Evolutionary conservation across 2,113 vertebrate species (phyloP).

Genomic region (Gnathonemus longibarbis): DNA sequence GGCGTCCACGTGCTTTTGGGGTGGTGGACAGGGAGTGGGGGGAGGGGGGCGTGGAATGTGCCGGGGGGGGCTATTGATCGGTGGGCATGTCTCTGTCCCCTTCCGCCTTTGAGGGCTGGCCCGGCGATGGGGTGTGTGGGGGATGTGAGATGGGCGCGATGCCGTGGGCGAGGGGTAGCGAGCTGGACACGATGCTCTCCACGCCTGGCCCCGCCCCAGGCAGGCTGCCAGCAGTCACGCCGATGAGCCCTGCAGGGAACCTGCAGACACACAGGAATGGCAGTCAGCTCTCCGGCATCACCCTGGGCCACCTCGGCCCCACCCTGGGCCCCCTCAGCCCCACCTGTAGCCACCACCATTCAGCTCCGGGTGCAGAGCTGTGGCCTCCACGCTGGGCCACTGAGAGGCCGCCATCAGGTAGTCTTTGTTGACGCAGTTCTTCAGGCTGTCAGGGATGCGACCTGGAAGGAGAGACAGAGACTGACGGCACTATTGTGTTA

Average conservation of each 20-base stretch:
- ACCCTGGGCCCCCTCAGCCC: not conserved
- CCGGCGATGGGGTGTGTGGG: constrained; percentile 75
- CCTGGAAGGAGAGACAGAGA: constrained; percentile 47
- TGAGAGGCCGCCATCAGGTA: constrained; percentile 84
- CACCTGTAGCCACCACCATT: constrained; percentile 82
- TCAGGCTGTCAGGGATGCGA: constrained; percentile 82
- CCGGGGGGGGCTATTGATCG: constrained; percentile 73
- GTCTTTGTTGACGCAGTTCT: constrained; percentile 93
- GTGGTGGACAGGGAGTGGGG: constrained; percentile 30
- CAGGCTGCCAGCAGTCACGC: constrained; percentile 72
- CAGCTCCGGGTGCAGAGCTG: constrained; percentile 78
- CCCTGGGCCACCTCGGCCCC: not conserved
- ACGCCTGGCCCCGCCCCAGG: constrained; percentile 66
- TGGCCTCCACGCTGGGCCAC: constrained; percentile 77
- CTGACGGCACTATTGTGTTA: not conserved
- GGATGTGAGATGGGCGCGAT: constrained; percentile 66
- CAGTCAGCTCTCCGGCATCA: not conserved
- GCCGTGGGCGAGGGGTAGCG: constrained; percentile 58
- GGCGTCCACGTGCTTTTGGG: constrained; percentile 36
- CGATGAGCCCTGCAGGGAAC: constrained; percentile 78
- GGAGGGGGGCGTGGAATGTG: constrained; percentile 50
- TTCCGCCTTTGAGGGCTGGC: constrained; percentile 80
- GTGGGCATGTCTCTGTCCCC: constrained; percentile 88
- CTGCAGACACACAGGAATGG: constrained; percentile 45
- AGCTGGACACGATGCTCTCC: constrained; percentile 75